Evolutionary conservation across 2,113 vertebrate genomes (phyloP), one percentile per base, ranked within the genome.

Genomic region (Phrynosoma blainvillii): DNA sequence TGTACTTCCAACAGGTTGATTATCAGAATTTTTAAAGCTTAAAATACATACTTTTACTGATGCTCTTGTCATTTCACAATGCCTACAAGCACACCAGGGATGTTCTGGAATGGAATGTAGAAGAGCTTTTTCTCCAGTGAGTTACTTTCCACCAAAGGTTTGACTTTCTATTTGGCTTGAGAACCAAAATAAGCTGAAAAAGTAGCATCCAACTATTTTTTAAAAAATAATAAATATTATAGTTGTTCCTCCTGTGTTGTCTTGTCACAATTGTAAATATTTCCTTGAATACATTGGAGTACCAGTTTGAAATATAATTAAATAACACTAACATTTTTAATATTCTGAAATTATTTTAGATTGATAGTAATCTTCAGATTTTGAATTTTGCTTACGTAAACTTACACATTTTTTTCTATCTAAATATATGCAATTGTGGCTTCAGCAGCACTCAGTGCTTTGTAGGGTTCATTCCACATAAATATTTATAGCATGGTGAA

Each of bases 1-100:
- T 79, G 75, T 47, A 65, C 70, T 93, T 90, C 25, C 13, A 56
- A 84, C 76, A 62, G 6, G 66, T 91, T 36, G 52, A n/a, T 59
- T 76, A 2, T 62, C 40, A 56, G 62, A 59, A 62, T 52, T 59
- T 18, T 87, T 82, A 78, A 20, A 25, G 8, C 82, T 87, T 6
- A 81, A 59, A 52, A 92, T 87, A 40, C 52, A 80, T 2, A 11
- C 32, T 65, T 83, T 84, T 59, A 36, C 62, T 66, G 25, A 11
- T 36, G 52, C 12, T 62, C 47, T 70, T 78, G 54, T 36, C 30
- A 30, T 85, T 86, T 86, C 47, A 40, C 25, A 40, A 13, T n/a
- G 25, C n/a, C 47, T 30, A 23, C 21, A 76, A 59, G n/a, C 70
- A 32, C 21, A 65, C 56, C 71, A 82, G 42, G 73, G 83, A 21